Evolutionary conservation across 2,888 invertebrate species (phyloP).

Genomic region (Halocaridina rubra): DNA sequence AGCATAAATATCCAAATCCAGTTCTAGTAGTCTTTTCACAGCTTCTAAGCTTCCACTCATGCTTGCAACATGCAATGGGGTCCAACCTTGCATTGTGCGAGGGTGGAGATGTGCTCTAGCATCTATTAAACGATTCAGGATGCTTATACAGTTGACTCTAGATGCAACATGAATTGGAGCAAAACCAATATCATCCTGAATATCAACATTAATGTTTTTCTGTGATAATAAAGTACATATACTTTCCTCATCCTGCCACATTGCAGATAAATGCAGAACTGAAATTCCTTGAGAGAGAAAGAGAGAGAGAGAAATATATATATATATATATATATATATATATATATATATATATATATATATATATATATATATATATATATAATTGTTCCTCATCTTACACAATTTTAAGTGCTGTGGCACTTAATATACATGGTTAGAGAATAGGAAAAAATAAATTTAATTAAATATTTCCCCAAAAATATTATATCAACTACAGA

Average conservation of each 20-base stretch:
- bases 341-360: too few relatives aligned
- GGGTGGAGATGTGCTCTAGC: background rate
- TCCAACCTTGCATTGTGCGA: background rate
- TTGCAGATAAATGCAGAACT: background rate
- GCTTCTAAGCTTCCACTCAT: background rate
- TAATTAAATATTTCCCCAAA: too few relatives aligned
- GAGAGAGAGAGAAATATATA: too few relatives aligned
- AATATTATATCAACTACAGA: too few relatives aligned
- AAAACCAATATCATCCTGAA: background rate
- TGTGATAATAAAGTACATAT: background rate
- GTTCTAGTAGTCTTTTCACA: background rate
- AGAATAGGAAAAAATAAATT: too few relatives aligned
- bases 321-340: too few relatives aligned
- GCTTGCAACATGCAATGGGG: background rate
- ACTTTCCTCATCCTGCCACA: background rate
- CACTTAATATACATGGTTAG: too few relatives aligned
- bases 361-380: too few relatives aligned
- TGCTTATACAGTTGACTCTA: background rate
- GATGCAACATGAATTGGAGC: background rate
- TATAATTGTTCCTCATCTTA: too few relatives aligned
- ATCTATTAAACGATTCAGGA: background rate
- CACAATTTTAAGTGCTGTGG: too few relatives aligned
- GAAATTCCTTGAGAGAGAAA: too few relatives aligned
- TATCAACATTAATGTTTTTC: background rate
- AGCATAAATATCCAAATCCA: background rate